Evolutionary conservation across 2,797 vertebrate species (phyloP).

Genomic region (Synanceia verrucosa): DNA sequence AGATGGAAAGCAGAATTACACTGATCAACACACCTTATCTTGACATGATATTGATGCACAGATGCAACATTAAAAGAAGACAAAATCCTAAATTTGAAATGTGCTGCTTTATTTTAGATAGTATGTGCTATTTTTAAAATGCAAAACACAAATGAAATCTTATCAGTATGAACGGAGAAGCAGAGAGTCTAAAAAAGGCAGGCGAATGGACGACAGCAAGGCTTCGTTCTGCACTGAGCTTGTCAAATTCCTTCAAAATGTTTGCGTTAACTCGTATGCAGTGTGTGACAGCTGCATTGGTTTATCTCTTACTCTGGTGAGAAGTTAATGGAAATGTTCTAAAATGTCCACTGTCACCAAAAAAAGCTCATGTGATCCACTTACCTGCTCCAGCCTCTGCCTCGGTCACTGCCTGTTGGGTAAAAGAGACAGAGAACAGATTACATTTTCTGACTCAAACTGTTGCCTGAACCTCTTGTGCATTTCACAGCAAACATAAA

Average conservation of each 20-base stretch:
- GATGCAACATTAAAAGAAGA: not conserved
- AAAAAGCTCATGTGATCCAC: slow-evolving; percentile 18
- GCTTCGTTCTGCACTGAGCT: not conserved
- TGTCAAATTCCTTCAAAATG: slow-evolving; percentile 1
- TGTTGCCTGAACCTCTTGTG: not conserved
- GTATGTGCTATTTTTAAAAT: not conserved
- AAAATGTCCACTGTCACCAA: not conserved
- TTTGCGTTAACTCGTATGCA: not conserved
- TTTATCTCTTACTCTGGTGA: not conserved
- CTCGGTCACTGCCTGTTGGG: slow-evolving; percentile 30
- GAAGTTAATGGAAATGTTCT: not conserved
- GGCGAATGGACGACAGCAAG: not conserved
- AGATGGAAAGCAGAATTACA: not conserved
- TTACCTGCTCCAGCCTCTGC: slow-evolving; percentile 49
- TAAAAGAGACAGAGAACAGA: slow-evolving; percentile 23
- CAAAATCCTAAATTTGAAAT: not conserved
- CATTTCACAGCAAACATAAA: slow-evolving; percentile 4
- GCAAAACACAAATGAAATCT: slow-evolving; percentile 4
- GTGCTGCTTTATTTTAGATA: not conserved
- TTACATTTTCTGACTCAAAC: slow-evolving; percentile 7
- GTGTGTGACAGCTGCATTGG: not conserved
- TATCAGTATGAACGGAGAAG: slow-evolving; percentile 16
- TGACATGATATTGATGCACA: not conserved
- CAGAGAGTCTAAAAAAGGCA: not conserved
- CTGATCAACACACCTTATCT: slow-evolving; percentile 1